Conservation (phyloP, 2,888 invertebrate species). For the Poecilobothrus nobilitatus region DNA sequence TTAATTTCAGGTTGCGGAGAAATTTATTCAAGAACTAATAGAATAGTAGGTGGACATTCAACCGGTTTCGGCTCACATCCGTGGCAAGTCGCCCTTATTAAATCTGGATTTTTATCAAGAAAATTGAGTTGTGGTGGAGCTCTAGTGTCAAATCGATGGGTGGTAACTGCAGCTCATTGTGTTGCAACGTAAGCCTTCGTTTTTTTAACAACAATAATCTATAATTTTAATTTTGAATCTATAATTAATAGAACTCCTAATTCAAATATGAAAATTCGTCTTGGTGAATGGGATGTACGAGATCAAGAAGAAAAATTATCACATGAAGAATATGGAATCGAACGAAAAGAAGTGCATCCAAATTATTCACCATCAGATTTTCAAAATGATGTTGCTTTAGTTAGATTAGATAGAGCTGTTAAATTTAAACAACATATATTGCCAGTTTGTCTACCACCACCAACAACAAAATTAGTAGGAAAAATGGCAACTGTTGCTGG, state of each 20-base stretch:
- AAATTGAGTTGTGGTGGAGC: slow-evolving; percentile 90
- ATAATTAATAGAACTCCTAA: slow-evolving; percentile 64
- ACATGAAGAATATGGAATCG: slow-evolving; percentile 82
- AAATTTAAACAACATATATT: slow-evolving; percentile 86
- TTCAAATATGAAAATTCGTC: slow-evolving; percentile 74
- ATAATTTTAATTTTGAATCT: slow-evolving; percentile 7
- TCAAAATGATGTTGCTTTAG: slow-evolving; percentile 78
- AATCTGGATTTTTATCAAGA: slow-evolving; percentile 81
- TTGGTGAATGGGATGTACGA: slow-evolving; percentile 89
- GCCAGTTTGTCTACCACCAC: slow-evolving; percentile 81
- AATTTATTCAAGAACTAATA: slow-evolving; percentile 74
- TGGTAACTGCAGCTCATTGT: slow-evolving; percentile 86
- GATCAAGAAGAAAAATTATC: slow-evolving; percentile 72
- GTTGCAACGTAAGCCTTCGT: slow-evolving; percentile 84
- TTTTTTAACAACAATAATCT: neutral
- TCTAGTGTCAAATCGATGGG: slow-evolving; percentile 80
- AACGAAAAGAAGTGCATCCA: slow-evolving; percentile 84
- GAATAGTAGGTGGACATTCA: slow-evolving; percentile 87
- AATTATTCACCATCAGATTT: slow-evolving; percentile 86
- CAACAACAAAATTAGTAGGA: slow-evolving; percentile 68
- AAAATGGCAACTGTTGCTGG: slow-evolving; percentile 87
- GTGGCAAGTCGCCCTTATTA: slow-evolving; percentile 89
- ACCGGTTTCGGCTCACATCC: slow-evolving; percentile 87
- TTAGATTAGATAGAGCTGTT: slow-evolving; percentile 71
- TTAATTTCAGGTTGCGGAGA: slow-evolving; percentile 76